Base-by-base conservation (phyloP, 2,797 vertebrate genomes). In the Allobates femoralis region DNA sequence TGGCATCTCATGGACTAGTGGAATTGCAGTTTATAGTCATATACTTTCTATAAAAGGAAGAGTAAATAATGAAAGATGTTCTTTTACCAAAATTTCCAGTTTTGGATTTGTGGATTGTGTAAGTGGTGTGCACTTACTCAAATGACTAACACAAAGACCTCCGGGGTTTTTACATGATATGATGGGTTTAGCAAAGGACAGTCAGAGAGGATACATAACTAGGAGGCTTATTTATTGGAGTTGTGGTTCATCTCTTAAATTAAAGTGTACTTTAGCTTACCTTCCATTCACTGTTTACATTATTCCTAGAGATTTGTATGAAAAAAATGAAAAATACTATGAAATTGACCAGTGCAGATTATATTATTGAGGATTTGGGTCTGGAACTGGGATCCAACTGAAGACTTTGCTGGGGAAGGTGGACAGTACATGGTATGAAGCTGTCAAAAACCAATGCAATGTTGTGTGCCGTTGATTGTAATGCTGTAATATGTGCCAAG, bases 151-250 rank as follows among this genome's bases (percentile, higher is more conserved):
- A 84, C 55, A 74, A 28, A 60, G 64, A 73, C 76, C 75, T 73
- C 81, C 64, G 37, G 2, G 23, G 74, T 74, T 32, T 71, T n/a
- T 11, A 16, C 23, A 28, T 71, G 2, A 16, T 74, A 26, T 21
- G 32, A 69, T 74, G 50, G 62, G 37, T 23, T 69, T 81, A 66
- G 32, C n/a, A 30, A 78, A 67, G 73, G 55, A 55, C 1, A 7
- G 55, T 53, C 66, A 46, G 41, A 73, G 30, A 73, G 6, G 66
- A 83, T 83, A 84, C n/a, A 84, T 26, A 84, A 83, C 85, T 76
- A 87, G 58, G 85, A 89, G 87, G 88, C 86, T 93, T 90, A 93
- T 91, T 92, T 92, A 91, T 92, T 92, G 84, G 91, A 88, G 89
- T 85, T 84, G 81, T 56, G 76, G 34, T 86, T 82, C 90, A 91